These are phyloP conservation scores for Ericerus pela DNA, from an alignment of 1,140 invertebrate species.

Conservation along the genomic window DNA sequence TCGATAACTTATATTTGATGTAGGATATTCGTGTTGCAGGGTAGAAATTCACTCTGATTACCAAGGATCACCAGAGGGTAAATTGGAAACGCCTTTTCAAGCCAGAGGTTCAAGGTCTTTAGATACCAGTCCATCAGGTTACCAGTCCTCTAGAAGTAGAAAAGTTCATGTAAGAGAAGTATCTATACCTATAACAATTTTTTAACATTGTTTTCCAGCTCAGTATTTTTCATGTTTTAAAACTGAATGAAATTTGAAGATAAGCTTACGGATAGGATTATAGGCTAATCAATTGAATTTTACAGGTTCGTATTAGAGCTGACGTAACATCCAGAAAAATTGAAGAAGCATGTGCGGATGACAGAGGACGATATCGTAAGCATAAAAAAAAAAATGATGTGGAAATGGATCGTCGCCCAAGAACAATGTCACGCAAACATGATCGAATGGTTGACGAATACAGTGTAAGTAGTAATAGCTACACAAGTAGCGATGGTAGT, in stretches of 20 bases:
- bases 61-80: neutral
- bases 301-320: neutral
- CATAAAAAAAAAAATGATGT: no score
- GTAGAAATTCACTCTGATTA: neutral
- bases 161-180: neutral
- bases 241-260: no score
- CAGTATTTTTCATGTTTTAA: no score
- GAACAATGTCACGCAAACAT: no score
- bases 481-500: no score
- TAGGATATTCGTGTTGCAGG: neutral
- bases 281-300: no score
- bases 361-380: neutral
- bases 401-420: no score
- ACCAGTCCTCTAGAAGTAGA: neutral
- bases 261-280: no score
- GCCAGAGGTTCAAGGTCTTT: neutral
- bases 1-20: neutral
- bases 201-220: no score
- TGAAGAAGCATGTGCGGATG: neutral
- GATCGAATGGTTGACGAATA: no score
- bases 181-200: neutral
- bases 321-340: neutral
- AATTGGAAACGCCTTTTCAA: neutral
- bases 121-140: neutral
- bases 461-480: no score